A percentile compares a stretch with the other conserved stretches of the same genome.
Conservation (phyloP, 1,140 invertebrate species). For the Pseudomyrmex sp. region DNA sequence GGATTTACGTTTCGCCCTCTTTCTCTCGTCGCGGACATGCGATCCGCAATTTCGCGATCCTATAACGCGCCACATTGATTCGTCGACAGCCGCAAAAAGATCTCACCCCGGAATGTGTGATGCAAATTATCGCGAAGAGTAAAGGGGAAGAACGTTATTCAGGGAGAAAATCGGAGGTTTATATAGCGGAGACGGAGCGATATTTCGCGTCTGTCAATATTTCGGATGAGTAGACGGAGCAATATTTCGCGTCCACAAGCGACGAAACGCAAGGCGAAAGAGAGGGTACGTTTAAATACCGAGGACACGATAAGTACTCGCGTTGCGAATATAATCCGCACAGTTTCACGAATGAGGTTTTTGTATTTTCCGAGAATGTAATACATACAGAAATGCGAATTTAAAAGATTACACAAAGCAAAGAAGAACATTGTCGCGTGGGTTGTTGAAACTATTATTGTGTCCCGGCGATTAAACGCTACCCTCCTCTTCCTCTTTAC, state of each 20-base stretch:
- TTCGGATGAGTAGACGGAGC: not conserved
- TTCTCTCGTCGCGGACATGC: conserved; percentile 28
- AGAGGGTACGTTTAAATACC: not conserved
- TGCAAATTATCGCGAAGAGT: conserved; percentile 19
- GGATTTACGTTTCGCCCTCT: conserved; percentile 63
- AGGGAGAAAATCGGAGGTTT: not conserved
- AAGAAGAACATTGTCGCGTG: not conserved
- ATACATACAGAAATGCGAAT: not conserved
- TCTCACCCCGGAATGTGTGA: conserved; percentile 2
- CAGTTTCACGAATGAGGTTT: not conserved
- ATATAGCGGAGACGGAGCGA: not conserved
- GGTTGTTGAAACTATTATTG: not conserved
- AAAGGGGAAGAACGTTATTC: not conserved
- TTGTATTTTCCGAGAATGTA: not conserved
- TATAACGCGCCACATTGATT: conserved; percentile 29
- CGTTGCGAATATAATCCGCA: no score
- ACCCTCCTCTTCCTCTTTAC: not conserved
- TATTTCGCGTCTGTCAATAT: not conserved
- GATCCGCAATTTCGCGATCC: conserved; percentile 32
- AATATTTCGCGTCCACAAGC: not conserved
- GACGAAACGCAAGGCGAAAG: not conserved
- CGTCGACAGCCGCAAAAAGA: conserved; percentile 23
- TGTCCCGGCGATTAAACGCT: not conserved
- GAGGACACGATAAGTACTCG: not conserved
- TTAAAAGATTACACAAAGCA: not conserved